These are phyloP conservation scores for Scalopus aquaticus DNA, from an alignment of 2,113 vertebrate genomes.

Conservation along the genomic window DNA sequence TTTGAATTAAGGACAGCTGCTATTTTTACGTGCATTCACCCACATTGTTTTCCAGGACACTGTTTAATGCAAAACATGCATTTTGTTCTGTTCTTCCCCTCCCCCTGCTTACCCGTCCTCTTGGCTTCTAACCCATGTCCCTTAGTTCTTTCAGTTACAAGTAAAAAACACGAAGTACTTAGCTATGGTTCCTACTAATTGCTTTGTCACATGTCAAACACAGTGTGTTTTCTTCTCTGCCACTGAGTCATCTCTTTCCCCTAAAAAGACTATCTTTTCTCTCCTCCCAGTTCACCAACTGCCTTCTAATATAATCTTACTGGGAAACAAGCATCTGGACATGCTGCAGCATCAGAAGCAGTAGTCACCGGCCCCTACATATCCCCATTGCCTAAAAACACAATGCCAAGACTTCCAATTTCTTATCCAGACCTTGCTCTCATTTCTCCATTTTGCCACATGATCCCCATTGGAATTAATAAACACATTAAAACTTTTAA, in stretches of 20 bases:
- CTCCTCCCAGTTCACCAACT: conserved; percentile 72
- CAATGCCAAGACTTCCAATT: conserved; percentile 82
- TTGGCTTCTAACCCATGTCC: conserved; percentile 55
- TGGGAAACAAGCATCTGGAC: conserved; percentile 82
- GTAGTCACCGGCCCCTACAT: conserved; percentile 83
- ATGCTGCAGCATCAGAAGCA: conserved; percentile 77
- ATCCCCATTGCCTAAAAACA: conserved; percentile 79
- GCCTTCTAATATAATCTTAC: conserved; percentile 72
- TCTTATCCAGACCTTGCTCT: conserved; percentile 73
- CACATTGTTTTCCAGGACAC: conserved; percentile 72
- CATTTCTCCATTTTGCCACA: conserved; percentile 79
- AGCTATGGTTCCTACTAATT: conserved; percentile 77
- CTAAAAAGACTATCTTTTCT: conserved; percentile 70
- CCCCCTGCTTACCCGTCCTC: conserved; percentile 8
- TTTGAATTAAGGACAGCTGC: conserved; percentile 80
- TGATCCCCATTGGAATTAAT: conserved; percentile 67
- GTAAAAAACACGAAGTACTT: conserved; percentile 80
- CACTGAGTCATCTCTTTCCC: conserved; percentile 75
- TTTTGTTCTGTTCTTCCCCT: conserved; percentile 46
- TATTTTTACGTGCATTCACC: conserved; percentile 71
- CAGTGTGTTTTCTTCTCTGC: conserved; percentile 81
- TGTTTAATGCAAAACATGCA: conserved; percentile 71
- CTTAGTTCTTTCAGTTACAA: conserved; percentile 76
- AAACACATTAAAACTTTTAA: conserved; percentile 84
- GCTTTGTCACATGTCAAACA: conserved; percentile 83